phyloP scores from a whole-genome alignment of 2,888 invertebrate species.

The Ormyrus thymus region DNA sequence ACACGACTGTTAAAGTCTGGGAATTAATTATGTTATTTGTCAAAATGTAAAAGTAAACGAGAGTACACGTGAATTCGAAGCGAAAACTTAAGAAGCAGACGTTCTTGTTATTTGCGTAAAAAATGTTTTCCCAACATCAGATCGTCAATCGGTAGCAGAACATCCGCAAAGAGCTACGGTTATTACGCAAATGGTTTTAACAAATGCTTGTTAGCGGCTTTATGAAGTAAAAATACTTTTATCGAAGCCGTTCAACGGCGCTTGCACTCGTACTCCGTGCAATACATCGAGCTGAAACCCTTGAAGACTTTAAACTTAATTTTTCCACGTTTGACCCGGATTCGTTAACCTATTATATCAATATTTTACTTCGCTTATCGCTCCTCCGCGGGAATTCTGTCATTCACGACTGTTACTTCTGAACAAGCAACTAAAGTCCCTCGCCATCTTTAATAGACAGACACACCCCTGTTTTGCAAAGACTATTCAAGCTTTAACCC shows the following conservation, averaged over 20 bases:
- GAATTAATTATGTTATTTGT: too few relatives aligned
- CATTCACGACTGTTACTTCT: background rate
- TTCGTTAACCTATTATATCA: too few relatives aligned
- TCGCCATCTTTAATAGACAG: constrained; percentile 26
- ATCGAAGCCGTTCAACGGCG: constrained; percentile 17
- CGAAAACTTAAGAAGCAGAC: background rate
- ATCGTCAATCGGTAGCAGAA: background rate
- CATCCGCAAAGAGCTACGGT: background rate
- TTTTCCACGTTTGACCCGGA: background rate
- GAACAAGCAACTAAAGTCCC: constrained; percentile 3
- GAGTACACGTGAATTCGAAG: background rate
- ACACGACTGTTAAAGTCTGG: constrained; percentile 16
- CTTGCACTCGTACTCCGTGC: background rate
- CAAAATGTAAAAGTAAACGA: background rate
- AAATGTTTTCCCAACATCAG: too few relatives aligned
- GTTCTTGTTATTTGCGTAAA: too few relatives aligned
- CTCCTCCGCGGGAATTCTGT: background rate
- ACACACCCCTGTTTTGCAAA: constrained; percentile 29
- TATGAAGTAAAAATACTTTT: background rate
- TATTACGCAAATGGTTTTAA: background rate
- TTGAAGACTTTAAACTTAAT: background rate
- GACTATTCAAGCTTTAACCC: constrained; percentile 2
- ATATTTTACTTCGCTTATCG: too few relatives aligned
- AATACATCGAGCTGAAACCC: background rate
- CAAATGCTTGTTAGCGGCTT: background rate